Evolutionary conservation across 2,888 invertebrate species (phyloP).

Genomic region (Mantis religiosa): DNA sequence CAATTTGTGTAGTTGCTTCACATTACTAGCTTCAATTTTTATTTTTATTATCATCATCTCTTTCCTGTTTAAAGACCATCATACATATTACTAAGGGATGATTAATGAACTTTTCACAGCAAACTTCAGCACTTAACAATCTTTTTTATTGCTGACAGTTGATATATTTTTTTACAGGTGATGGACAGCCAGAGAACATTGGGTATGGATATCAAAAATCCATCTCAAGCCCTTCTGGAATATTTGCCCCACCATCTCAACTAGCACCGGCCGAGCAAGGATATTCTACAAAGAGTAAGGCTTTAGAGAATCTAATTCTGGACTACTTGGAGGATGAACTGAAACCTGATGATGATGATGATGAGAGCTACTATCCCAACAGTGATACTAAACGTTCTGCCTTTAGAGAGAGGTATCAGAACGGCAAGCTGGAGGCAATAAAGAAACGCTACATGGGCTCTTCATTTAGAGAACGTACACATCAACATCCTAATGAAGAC

Average conservation of each 20-base stretch:
- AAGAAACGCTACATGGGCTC: slow-evolving; percentile 45
- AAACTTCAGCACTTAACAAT: background rate
- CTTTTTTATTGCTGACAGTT: background rate
- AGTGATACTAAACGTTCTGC: slow-evolving; percentile 33
- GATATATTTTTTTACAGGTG: slow-evolving; percentile 34
- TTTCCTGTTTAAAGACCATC: too few relatives aligned
- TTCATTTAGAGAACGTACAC: slow-evolving; percentile 51
- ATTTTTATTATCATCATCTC: too few relatives aligned
- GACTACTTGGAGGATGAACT: slow-evolving; percentile 32
- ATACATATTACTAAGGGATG: too few relatives aligned
- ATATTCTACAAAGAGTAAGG: slow-evolving; percentile 25
- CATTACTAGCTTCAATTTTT: too few relatives aligned
- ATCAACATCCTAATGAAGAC: slow-evolving; percentile 31
- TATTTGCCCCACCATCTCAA: slow-evolving; percentile 16
- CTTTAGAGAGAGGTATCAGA: slow-evolving; percentile 36
- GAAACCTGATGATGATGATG: background rate
- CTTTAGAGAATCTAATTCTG: slow-evolving; percentile 32
- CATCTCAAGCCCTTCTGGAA: slow-evolving; percentile 15
- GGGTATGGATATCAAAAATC: slow-evolving; percentile 45
- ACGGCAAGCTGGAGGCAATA: slow-evolving; percentile 33
- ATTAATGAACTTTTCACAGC: too few relatives aligned
- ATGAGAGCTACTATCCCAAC: slow-evolving; percentile 10
- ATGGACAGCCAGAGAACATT: slow-evolving; percentile 46
- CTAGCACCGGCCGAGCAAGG: slow-evolving; percentile 26
- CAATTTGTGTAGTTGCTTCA: too few relatives aligned